Evolutionary conservation across 2,888 invertebrate genomes (phyloP).

Genomic region (Andrena flavipes): DNA sequence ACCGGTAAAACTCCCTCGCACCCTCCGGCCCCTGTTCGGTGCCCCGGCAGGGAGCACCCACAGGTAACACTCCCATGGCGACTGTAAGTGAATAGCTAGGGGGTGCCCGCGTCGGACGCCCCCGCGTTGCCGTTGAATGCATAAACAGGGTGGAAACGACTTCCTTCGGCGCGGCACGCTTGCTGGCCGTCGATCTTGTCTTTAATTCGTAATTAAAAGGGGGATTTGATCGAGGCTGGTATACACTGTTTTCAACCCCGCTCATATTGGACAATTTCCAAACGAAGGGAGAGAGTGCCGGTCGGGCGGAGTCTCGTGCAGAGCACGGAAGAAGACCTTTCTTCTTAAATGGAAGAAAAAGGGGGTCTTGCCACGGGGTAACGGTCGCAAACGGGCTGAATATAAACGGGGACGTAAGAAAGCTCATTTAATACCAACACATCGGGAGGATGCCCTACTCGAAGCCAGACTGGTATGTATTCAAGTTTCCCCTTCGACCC

Average conservation of each 20-base stretch:
- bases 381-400: background rate
- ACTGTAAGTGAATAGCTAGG: constrained; percentile 24
- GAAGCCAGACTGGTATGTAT: constrained; percentile 29
- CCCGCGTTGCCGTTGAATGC: constrained; percentile 9
- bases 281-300: background rate
- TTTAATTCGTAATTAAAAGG: constrained; percentile 39
- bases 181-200: background rate
- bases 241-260: background rate
- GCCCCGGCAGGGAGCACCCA: constrained; percentile 22
- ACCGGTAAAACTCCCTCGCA: constrained; percentile 40
- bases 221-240: background rate
- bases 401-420: constrained; percentile 35
- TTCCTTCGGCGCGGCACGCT: constrained; percentile 29
- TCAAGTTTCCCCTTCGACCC: constrained; percentile 22
- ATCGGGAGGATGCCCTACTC: constrained; percentile 51
- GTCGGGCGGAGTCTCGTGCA: background rate
- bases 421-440: constrained; percentile 65
- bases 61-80: constrained; percentile 38
- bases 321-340: background rate
- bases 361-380: constrained; percentile 4
- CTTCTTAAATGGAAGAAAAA: background rate
- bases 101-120: constrained; percentile 8
- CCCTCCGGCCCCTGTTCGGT: constrained; percentile 8
- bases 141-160: constrained; percentile 32
- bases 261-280: background rate